These are phyloP conservation scores for Ancistrus triradiatus DNA, from an alignment of 2,113 vertebrate species.

Conservation along the genomic window DNA sequence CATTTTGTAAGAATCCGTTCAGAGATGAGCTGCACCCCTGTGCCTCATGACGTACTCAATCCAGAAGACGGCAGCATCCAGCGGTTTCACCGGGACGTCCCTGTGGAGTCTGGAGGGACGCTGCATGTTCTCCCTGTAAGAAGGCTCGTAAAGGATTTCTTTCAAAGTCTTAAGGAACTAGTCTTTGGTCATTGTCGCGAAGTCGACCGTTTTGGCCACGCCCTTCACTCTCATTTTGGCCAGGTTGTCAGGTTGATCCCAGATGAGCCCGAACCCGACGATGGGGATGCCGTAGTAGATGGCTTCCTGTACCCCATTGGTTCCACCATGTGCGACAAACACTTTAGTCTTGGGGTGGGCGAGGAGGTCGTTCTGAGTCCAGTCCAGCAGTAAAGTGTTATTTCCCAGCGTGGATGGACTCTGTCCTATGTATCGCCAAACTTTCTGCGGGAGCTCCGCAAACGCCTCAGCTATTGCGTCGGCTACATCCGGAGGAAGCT, in stretches of 20 bases:
- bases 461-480: slow-evolving; percentile 38
- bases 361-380: slow-evolving; percentile 47
- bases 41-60: slow-evolving; percentile 38
- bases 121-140: slow-evolving; percentile 42
- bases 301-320: slow-evolving; percentile 43
- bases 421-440: slow-evolving; percentile 40
- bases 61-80: slow-evolving; percentile 40
- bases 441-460: slow-evolving; percentile 40
- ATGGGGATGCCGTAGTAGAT: slow-evolving; percentile 42
- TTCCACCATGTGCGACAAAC: slow-evolving; percentile 44
- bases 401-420: slow-evolving; percentile 35
- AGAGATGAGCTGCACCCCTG: slow-evolving; percentile 34
- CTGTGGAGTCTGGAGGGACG: slow-evolving; percentile 34
- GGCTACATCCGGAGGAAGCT: slow-evolving; percentile 38
- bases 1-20: slow-evolving; percentile 39
- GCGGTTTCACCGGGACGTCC: slow-evolving; percentile 34
- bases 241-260: slow-evolving; percentile 43
- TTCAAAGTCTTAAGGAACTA: slow-evolving; percentile 32
- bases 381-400: slow-evolving; percentile 44
- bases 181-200: slow-evolving; percentile 35
- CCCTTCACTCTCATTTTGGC: slow-evolving; percentile 34
- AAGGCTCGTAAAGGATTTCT: slow-evolving; percentile 34
- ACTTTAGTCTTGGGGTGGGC: slow-evolving; percentile 40
- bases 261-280: slow-evolving; percentile 37
- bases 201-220: slow-evolving; percentile 32